Conservation (phyloP, 2,888 invertebrate species). For the Ophion slaviceki region DNA sequence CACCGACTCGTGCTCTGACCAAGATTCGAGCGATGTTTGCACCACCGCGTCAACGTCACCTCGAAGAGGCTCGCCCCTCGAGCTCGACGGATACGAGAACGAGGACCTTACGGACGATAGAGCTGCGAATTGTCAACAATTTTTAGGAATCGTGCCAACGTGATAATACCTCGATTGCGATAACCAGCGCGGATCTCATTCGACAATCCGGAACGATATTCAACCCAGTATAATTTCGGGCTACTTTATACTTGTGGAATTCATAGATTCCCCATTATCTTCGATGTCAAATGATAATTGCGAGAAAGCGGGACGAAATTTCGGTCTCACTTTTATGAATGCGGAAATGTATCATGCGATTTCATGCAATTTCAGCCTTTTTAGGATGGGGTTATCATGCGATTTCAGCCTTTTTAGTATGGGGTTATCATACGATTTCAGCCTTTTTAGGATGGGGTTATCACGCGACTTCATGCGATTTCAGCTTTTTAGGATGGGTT, state of each 20-base stretch:
- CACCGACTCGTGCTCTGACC: constrained; percentile 76
- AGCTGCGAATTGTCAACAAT: constrained; percentile 7
- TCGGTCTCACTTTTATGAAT: not conserved
- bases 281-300: not conserved
- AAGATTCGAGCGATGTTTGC: constrained; percentile 67
- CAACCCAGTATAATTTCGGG: constrained; percentile 4
- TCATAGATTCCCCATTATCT: not conserved
- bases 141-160: constrained; percentile 18
- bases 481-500: too few relatives aligned
- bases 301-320: not conserved
- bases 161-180: constrained; percentile 3
- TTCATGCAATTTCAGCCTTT: not conserved
- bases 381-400: not conserved
- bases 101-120: constrained; percentile 40
- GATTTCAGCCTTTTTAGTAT: too few relatives aligned
- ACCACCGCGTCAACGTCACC: constrained; percentile 74
- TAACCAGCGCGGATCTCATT: not conserved
- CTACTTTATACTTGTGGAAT: too few relatives aligned
- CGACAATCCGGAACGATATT: constrained; percentile 3
- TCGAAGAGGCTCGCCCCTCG: constrained; percentile 72
- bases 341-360: not conserved
- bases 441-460: too few relatives aligned
- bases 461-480: too few relatives aligned
- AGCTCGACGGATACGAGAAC: constrained; percentile 68
- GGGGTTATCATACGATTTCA: too few relatives aligned